phyloP scores from a whole-genome alignment of 2,888 invertebrate genomes.

The Trilocha varians region DNA sequence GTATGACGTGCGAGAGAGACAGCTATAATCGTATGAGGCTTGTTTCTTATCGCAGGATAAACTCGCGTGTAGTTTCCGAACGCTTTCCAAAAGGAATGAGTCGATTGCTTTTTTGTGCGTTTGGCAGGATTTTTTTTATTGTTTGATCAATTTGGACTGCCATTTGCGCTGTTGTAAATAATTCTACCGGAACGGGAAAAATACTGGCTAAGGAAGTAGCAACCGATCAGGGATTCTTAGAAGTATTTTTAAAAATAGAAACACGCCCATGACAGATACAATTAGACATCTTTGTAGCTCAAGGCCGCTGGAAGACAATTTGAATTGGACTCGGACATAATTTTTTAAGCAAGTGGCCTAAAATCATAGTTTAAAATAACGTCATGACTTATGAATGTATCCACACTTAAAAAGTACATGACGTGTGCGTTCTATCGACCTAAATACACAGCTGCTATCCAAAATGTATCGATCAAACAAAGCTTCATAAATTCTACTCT shows the following conservation, averaged over 20 bases:
- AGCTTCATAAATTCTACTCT: slow-evolving; percentile 28
- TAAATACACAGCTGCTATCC: slow-evolving; percentile 42
- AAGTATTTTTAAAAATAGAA: slow-evolving; percentile 33
- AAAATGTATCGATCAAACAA: slow-evolving; percentile 45
- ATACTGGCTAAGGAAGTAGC: slow-evolving; percentile 35
- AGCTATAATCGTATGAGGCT: slow-evolving; percentile 34
- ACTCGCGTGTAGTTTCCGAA: slow-evolving; percentile 59
- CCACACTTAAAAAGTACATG: slow-evolving; percentile 21
- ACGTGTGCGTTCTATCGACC: slow-evolving; percentile 33
- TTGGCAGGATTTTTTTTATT: slow-evolving; percentile 61
- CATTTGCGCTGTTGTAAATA: slow-evolving; percentile 48
- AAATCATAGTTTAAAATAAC: slow-evolving; percentile 5
- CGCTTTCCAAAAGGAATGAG: slow-evolving; percentile 60
- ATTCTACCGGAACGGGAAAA: slow-evolving; percentile 33
- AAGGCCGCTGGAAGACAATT: slow-evolving; percentile 19
- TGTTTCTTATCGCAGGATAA: slow-evolving; percentile 66
- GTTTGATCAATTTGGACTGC: slow-evolving; percentile 41
- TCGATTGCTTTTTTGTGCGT: slow-evolving; percentile 58
- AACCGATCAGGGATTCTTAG: slow-evolving; percentile 38
- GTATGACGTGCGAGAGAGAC: slow-evolving; percentile 42
- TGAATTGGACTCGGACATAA: slow-evolving; percentile 3
- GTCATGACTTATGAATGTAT: slow-evolving; percentile 7
- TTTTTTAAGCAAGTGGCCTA: background rate
- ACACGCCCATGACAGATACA: slow-evolving; percentile 18
- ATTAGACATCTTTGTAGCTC: slow-evolving; percentile 20